phyloP scores from a whole-genome alignment of 2,113 vertebrate genomes.

The Protobothrops flavoviridis region DNA sequence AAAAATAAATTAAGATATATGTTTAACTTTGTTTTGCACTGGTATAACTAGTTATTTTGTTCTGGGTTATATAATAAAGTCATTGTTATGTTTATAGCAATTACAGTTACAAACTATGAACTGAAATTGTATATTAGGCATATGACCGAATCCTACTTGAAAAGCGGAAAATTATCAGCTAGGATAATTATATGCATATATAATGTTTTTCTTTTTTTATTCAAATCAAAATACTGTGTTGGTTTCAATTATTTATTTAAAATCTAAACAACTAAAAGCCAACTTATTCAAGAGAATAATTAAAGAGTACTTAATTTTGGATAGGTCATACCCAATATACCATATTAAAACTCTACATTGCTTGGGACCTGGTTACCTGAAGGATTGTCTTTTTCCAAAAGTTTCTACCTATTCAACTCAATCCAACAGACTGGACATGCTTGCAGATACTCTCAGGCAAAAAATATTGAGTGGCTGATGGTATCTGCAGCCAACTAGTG shows the following conservation, averaged over 20 bases:
- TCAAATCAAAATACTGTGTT: background rate
- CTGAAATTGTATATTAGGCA: background rate
- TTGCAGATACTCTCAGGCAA: background rate
- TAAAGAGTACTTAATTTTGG: background rate
- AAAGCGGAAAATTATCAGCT: background rate
- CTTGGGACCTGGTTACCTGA: background rate
- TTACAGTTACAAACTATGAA: background rate
- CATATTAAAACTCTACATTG: background rate
- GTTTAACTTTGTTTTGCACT: constrained; percentile 24
- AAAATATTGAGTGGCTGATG: background rate
- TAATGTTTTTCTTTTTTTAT: background rate
- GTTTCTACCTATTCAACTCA: background rate
- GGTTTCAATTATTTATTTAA: background rate
- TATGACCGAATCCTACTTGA: background rate
- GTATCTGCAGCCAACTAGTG: background rate
- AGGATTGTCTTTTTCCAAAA: background rate
- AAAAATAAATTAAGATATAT: constrained; percentile 11
- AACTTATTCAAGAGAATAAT: background rate
- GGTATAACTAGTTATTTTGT: background rate
- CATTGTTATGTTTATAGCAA: background rate
- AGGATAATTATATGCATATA: background rate
- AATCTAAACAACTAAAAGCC: background rate
- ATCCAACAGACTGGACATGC: background rate
- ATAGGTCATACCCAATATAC: background rate
- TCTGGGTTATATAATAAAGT: background rate